phyloP scores from a whole-genome alignment of 1,140 invertebrate genomes.

The Drosophila sturtevanti region DNA sequence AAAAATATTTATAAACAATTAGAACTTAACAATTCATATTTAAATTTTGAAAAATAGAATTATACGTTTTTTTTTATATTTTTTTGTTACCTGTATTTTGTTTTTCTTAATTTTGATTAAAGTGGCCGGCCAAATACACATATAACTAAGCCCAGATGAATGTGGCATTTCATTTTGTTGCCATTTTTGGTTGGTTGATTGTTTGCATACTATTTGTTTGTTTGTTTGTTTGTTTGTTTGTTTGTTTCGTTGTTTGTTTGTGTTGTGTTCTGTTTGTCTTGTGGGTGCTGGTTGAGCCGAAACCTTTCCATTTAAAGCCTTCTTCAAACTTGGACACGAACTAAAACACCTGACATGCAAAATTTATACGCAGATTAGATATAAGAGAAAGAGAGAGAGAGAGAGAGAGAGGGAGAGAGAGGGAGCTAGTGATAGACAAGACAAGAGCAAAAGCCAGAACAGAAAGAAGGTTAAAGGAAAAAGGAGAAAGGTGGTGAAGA shows the following conservation, averaged over 20 bases:
- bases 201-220: not conserved
- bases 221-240: not conserved
- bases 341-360: slow-evolving; percentile 40
- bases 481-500: slow-evolving; percentile 4
- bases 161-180: slow-evolving; percentile 6
- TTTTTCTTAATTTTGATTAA: not conserved
- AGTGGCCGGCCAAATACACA: not conserved
- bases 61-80: no score
- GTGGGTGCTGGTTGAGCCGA: slow-evolving; percentile 22
- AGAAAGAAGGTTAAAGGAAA: no score
- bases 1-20: no score
- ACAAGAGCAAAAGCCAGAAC: no score
- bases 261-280: slow-evolving; percentile 24
- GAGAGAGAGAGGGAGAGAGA: not conserved
- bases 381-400: not conserved
- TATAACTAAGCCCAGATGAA: not conserved
- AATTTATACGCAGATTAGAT: slow-evolving; percentile 65
- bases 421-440: no score
- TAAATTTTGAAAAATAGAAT: no score
- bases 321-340: slow-evolving; percentile 33
- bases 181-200: not conserved
- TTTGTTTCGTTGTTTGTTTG: not conserved
- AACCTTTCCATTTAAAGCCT: slow-evolving; percentile 48
- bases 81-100: not conserved
- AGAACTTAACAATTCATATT: no score